These are phyloP conservation scores for Merops nubicus DNA, from an alignment of 2,113 vertebrate species.

Conservation along the genomic window DNA sequence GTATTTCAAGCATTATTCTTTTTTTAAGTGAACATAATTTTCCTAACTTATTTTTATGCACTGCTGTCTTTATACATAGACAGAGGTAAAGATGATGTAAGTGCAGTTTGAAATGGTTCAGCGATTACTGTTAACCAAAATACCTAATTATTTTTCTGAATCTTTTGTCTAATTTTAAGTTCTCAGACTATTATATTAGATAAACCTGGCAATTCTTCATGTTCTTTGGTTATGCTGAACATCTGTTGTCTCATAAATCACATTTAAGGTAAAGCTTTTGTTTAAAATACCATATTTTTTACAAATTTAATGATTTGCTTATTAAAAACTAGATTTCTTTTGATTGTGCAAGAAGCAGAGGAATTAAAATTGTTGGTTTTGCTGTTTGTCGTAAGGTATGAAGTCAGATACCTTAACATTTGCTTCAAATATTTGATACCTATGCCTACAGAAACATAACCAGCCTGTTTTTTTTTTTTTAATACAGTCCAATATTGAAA, in stretches of 20 bases:
- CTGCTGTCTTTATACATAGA: background rate
- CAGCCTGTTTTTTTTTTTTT: background rate
- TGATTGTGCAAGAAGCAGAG: background rate
- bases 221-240: background rate
- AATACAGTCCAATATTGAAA: background rate
- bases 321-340: background rate
- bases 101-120: background rate
- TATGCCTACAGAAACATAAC: background rate
- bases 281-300: background rate
- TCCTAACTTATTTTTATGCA: background rate
- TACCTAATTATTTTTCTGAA: background rate
- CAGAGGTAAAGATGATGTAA: background rate
- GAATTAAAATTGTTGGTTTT: background rate
- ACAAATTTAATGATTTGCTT: background rate
- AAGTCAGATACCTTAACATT: background rate
- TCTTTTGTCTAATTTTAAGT: background rate
- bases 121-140: background rate
- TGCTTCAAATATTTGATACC: background rate
- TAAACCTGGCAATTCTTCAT: background rate
- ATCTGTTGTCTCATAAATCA: background rate
- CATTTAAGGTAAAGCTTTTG: background rate
- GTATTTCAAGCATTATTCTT: background rate
- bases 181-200: background rate
- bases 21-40: background rate
- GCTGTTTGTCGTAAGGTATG: background rate